Evolutionary conservation across 2,113 vertebrate genomes (phyloP).

Genomic region (Lichenostomus cassidix): DNA sequence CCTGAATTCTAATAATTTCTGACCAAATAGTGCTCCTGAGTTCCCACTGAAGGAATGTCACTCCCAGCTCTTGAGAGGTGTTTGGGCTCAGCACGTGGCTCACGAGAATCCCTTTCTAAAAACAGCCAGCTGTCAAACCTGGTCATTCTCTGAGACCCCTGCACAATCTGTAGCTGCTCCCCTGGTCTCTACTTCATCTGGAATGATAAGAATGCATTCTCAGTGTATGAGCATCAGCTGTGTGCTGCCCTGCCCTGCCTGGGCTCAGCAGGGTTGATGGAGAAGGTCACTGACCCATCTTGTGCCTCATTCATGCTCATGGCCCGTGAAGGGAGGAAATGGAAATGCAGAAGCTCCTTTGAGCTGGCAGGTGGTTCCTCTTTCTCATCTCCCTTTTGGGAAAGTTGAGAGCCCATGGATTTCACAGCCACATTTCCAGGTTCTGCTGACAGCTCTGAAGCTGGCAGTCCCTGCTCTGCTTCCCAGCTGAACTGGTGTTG

Average conservation of each 20-base stretch:
- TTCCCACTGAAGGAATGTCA: background rate
- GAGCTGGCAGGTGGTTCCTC: background rate
- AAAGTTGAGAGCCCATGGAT: background rate
- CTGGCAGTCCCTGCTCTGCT: background rate
- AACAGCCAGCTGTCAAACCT: background rate
- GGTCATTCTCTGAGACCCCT: background rate
- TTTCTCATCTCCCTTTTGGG: background rate
- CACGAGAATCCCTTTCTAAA: background rate
- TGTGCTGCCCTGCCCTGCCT: background rate
- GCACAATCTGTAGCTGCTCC: background rate
- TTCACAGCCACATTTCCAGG: background rate
- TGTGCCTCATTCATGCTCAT: background rate
- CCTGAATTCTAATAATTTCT: background rate
- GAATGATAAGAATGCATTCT: background rate
- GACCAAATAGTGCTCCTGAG: background rate
- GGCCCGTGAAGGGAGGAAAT: background rate
- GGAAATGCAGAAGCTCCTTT: constrained; percentile 1
- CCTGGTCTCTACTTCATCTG: background rate
- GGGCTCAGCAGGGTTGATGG: background rate
- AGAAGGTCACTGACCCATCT: background rate
- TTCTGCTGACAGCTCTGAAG: background rate
- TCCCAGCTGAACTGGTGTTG: background rate
- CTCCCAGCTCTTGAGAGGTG: background rate
- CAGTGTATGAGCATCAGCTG: background rate
- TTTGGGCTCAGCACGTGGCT: background rate